Conservation (phyloP, 2,113 vertebrate genomes). For the Protobothrops mucrosquamatus region DNA sequence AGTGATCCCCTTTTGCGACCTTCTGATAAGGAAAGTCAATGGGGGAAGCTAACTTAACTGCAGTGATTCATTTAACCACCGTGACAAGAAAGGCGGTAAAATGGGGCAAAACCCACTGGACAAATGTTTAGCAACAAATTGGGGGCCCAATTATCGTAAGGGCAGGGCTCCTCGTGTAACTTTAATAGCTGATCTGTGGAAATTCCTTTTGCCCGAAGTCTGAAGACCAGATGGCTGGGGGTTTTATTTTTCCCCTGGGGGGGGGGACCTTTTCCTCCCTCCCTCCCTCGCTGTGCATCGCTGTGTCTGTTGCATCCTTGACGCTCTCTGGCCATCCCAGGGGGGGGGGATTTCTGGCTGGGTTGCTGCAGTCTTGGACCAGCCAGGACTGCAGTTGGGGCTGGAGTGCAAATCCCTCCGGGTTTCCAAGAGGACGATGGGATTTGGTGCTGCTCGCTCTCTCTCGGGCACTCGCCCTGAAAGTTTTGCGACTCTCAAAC, state of each 20-base stretch:
- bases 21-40: too few species aligned
- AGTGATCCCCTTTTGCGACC: too few species aligned
- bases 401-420: background rate
- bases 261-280: too few species aligned
- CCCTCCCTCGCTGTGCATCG: background rate
- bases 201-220: background rate
- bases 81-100: too few species aligned
- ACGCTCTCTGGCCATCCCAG: background rate
- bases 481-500: background rate
- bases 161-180: too few species aligned
- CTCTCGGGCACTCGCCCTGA: background rate
- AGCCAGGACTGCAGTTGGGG: background rate
- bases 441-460: too few species aligned
- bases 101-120: too few species aligned
- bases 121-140: too few species aligned
- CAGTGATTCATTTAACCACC: too few species aligned
- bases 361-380: background rate
- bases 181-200: background rate
- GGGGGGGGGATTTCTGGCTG: background rate
- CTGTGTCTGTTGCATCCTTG: background rate
- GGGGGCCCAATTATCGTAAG: too few species aligned
- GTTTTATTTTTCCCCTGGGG: background rate
- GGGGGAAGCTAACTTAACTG: too few species aligned
- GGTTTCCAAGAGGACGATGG: too few species aligned
- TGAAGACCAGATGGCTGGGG: background rate